Evolutionary conservation across 2,113 vertebrate genomes (phyloP), one percentile per base, ranked within the genome.

Genomic region (Oenanthe melanoleuca): DNA sequence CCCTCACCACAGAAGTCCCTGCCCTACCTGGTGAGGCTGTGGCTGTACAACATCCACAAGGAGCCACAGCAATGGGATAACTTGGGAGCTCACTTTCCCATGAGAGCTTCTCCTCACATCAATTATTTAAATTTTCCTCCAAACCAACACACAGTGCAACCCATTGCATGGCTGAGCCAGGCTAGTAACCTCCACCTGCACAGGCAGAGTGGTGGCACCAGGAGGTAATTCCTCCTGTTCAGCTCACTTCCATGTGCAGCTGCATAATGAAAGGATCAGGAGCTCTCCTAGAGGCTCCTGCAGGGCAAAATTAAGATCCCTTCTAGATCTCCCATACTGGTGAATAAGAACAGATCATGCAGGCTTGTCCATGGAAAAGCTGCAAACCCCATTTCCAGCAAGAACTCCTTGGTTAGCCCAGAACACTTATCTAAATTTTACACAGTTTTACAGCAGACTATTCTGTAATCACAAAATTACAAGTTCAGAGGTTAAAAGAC

Each of bases 351-450:
- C 29, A 37, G 40, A 17, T 8, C 2, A 3, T 64, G 57, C 53
- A 56, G 56, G 53, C 31, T 86, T 86, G 44, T 25, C 61, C 40
- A 18, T 2, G 21, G 53, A 59, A 56, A 64, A 88, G n/a, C n/a
- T 57, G 55, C 57, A 2, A 3, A 29, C 11, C 17, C 6, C 33
- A n/a, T 7, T 31, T 66, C 15, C 63, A 75, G 45, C 4, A 1
- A 67, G 34, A 91, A 26, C 29, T n/a, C 64, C 29, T 9, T 3
- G 11, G 4, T 73, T 25, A 91, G 60, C 70, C 85, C 87, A 87
- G 16, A 64, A 14, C 52, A 50, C 0, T 0, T 3, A 34, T 12
- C 18, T n/a, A 40, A 14, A 25, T 71, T 77, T 57, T 2, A 53
- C n/a, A 12, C 0, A 21, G 25, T 31, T 69, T 59, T 14, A 72